phyloP scores from a whole-genome alignment of 2,888 invertebrate species.

The Nemapogon koenigi region DNA sequence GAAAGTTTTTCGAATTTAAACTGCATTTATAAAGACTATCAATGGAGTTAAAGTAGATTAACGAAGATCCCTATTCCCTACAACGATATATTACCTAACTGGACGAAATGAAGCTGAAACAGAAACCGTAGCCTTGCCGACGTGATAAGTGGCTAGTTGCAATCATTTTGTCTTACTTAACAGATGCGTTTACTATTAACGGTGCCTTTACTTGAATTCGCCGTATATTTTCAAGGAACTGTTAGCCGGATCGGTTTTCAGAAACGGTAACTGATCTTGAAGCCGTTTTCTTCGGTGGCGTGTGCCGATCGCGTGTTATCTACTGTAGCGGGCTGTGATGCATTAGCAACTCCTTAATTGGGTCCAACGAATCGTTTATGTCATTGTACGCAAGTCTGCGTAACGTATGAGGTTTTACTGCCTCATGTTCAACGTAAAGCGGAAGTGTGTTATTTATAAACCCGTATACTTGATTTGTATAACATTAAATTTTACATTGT shows the following conservation, averaged over 20 bases:
- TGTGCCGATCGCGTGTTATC: slow-evolving; percentile 28
- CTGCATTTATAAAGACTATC: too few relatives aligned
- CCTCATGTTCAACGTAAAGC: too few relatives aligned
- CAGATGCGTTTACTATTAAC: slow-evolving; percentile 1
- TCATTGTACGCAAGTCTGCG: slow-evolving; percentile 27
- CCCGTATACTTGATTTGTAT: too few relatives aligned
- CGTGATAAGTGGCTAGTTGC: background rate
- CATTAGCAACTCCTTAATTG: slow-evolving; percentile 29
- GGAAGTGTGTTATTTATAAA: too few relatives aligned
- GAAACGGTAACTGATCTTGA: slow-evolving; percentile 25
- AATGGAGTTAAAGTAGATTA: too few relatives aligned
- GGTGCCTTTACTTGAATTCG: slow-evolving; percentile 6
- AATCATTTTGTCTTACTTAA: slow-evolving; percentile 7
- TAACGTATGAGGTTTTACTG: slow-evolving; percentile 18
- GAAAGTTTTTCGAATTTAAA: too few relatives aligned
- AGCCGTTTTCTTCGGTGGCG: slow-evolving; percentile 17
- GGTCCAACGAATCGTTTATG: slow-evolving; percentile 32
- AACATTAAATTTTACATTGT: too few relatives aligned
- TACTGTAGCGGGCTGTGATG: slow-evolving; percentile 31
- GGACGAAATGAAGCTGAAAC: background rate
- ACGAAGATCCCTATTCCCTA: too few relatives aligned
- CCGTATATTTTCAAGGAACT: slow-evolving; percentile 6
- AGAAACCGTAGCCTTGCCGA: background rate
- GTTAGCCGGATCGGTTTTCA: slow-evolving; percentile 17
- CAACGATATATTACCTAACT: background rate